These are phyloP conservation scores for Albula goreensis DNA, from an alignment of 2,113 vertebrate genomes.

Conservation along the genomic window DNA sequence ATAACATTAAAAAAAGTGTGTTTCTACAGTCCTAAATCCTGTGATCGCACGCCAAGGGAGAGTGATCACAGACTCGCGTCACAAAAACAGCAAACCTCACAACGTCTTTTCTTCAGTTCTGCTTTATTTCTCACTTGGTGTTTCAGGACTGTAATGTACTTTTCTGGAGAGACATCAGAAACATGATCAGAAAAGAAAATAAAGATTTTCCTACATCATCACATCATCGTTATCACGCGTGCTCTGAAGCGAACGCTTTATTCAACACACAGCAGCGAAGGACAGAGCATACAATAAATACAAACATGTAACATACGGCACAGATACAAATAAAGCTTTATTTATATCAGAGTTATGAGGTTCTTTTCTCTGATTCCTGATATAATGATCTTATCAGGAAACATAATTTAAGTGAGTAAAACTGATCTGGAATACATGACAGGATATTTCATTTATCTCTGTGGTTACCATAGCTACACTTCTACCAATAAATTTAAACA, in stretches of 20 bases:
- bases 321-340: conserved; percentile 15
- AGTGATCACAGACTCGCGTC: too few relatives aligned
- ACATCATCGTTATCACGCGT: not conserved
- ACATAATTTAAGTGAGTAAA: conserved; percentile 29
- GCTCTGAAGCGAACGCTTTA: not conserved
- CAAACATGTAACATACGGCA: conserved; percentile 16
- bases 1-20: too few relatives aligned
- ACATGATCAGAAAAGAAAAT: not conserved
- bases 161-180: not conserved
- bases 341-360: conserved; percentile 36
- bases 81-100: too few relatives aligned
- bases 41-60: too few relatives aligned
- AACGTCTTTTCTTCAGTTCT: too few relatives aligned
- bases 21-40: too few relatives aligned
- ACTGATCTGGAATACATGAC: conserved; percentile 12
- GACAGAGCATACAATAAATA: conserved; percentile 42
- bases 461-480: not conserved
- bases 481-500: conserved; percentile 10
- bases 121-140: too few relatives aligned
- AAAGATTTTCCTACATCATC: not conserved
- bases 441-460: not conserved
- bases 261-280: not conserved
- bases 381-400: conserved; percentile 11
- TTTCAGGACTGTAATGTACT: not conserved
- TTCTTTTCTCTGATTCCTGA: conserved; percentile 30